Conservation (phyloP, 2,888 invertebrate genomes). For the Leucoptera coffeella region DNA sequence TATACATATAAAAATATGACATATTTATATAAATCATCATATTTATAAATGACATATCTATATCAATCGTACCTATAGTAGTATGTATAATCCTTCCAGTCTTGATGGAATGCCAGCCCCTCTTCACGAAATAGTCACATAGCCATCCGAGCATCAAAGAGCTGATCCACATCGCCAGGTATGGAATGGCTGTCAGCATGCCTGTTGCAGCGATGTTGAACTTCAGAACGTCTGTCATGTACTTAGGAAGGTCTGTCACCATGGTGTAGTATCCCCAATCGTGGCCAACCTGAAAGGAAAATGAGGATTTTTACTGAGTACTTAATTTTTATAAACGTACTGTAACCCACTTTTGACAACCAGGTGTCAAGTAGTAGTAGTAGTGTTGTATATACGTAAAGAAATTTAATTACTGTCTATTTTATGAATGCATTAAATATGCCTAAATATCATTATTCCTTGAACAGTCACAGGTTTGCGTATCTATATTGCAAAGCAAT, state of each 20-base stretch:
- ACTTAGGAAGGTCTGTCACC: constrained; percentile 65
- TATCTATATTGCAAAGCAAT: no score
- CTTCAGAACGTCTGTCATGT: constrained; percentile 62
- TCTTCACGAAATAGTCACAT: constrained; percentile 62
- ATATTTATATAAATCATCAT: no score
- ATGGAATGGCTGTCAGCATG: constrained; percentile 59
- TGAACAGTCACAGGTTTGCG: no score
- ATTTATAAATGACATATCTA: no score
- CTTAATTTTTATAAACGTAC: not conserved
- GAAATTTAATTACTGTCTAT: no score
- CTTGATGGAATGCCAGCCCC: constrained; percentile 51
- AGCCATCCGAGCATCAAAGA: constrained; percentile 61
- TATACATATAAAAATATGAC: no score
- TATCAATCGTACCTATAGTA: constrained; percentile 58
- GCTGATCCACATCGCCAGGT: constrained; percentile 63
- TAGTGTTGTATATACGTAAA: no score
- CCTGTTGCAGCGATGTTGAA: constrained; percentile 62
- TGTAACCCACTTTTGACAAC: not conserved
- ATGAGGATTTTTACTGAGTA: constrained; percentile 1
- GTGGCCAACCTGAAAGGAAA: constrained; percentile 27
- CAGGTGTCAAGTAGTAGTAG: no score
- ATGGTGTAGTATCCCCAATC: constrained; percentile 69
- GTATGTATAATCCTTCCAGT: constrained; percentile 61
- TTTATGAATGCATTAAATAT: no score
- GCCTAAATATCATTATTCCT: no score